Conservation (phyloP, 2,888 invertebrate genomes). For the Sericinus montela region DNA sequence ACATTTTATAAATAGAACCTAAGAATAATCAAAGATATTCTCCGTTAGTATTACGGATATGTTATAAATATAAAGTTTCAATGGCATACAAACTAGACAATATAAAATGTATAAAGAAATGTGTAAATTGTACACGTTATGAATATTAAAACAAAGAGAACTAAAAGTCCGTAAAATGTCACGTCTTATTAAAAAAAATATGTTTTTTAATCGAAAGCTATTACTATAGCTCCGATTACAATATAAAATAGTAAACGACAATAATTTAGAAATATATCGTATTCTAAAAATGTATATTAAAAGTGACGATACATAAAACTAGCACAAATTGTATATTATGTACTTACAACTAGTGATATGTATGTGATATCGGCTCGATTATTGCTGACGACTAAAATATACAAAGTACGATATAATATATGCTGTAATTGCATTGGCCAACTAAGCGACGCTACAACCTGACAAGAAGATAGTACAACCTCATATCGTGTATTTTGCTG, state of each 20-base stretch:
- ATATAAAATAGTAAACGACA: not conserved
- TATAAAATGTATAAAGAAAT: too few species aligned
- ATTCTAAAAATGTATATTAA: slow-evolving; percentile 11
- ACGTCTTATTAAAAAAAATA: too few species aligned
- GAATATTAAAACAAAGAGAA: too few species aligned
- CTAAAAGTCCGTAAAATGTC: too few species aligned
- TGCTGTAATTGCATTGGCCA: not conserved
- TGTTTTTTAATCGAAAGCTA: too few species aligned
- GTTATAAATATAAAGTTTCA: not conserved
- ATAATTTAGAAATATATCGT: slow-evolving; percentile 5
- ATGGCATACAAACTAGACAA: too few species aligned
- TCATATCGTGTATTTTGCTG: slow-evolving; percentile 4
- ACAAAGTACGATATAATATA: not conserved
- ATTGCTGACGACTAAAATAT: slow-evolving; percentile 42
- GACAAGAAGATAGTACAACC: not conserved
- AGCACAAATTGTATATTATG: slow-evolving; percentile 43
- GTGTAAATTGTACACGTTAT: too few species aligned
- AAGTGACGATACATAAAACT: slow-evolving; percentile 34
- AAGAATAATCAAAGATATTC: not conserved
- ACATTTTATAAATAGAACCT: too few species aligned
- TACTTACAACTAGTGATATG: slow-evolving; percentile 70
- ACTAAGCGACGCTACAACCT: not conserved
- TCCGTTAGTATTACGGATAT: not conserved
- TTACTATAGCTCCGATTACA: slow-evolving; percentile 1
- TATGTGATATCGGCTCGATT: slow-evolving; percentile 66